A percentile compares a stretch with the other conserved stretches of the same genome.
These are phyloP conservation scores for Calliopsis andreniformis DNA, from an alignment of 1,140 invertebrate species.

Conservation along the genomic window DNA sequence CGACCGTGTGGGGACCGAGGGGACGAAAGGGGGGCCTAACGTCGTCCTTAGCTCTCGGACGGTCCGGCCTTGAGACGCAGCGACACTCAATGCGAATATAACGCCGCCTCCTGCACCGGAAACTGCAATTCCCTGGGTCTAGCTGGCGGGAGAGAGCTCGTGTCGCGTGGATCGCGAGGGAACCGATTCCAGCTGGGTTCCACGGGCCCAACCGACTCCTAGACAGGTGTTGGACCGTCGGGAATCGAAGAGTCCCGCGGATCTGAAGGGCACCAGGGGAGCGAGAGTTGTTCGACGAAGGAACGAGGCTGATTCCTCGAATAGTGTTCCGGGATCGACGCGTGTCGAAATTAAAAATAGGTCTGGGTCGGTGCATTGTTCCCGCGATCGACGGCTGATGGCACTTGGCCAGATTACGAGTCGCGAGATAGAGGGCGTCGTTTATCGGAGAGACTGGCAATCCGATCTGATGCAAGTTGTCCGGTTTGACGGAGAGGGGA, in stretches of 20 bases:
- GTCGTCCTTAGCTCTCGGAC: slow-evolving; percentile 74
- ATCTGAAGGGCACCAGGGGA: neutral
- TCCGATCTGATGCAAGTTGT: neutral
- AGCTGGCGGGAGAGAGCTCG: neutral
- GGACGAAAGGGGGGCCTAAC: slow-evolving; percentile 55
- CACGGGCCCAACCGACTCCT: too few species aligned
- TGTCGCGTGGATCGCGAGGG: neutral
- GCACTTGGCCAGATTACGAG: slow-evolving; percentile 25
- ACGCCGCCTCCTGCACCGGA: slow-evolving; percentile 62
- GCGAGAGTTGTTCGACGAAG: too few species aligned
- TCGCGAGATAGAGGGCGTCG: neutral
- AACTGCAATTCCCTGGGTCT: slow-evolving; percentile 53
- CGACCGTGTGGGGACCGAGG: neutral
- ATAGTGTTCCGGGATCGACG: slow-evolving; percentile 5
- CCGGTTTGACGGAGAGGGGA: too few species aligned
- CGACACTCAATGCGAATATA: slow-evolving; percentile 74
- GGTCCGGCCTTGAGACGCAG: slow-evolving; percentile 76
- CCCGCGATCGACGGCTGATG: slow-evolving; percentile 4
- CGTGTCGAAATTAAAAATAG: slow-evolving; percentile 23
- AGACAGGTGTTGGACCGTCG: slow-evolving; percentile 2
- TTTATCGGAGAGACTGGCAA: neutral
- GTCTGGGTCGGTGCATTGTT: slow-evolving; percentile 19
- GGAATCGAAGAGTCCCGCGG: neutral
- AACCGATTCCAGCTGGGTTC: neutral
- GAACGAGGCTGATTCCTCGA: slow-evolving; percentile 84